Conservation (phyloP, 2,888 invertebrate species). For the Tanytarsus gracilentus region DNA sequence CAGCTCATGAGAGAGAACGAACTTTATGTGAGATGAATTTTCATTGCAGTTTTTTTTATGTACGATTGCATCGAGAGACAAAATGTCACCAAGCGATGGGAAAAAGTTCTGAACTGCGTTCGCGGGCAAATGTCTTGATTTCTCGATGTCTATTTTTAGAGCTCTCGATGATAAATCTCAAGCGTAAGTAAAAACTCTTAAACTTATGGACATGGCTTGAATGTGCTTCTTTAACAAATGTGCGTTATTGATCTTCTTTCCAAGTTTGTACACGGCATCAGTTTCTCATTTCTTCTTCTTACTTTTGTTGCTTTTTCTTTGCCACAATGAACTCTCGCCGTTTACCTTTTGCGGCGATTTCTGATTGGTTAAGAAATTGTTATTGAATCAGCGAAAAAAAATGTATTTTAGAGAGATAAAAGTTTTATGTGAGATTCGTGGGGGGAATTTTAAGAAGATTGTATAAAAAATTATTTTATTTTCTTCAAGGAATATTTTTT, state of each 20-base stretch:
- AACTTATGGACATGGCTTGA: no score
- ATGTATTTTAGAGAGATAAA: background rate
- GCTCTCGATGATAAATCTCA: background rate
- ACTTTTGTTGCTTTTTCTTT: background rate
- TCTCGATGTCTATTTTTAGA: background rate
- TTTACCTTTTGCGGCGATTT: slow-evolving; percentile 9
- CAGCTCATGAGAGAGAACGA: no score
- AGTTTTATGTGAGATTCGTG: no score
- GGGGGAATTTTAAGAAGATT: no score
- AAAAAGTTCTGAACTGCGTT: background rate
- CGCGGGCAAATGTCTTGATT: slow-evolving; percentile 4
- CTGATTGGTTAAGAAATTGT: slow-evolving; percentile 18
- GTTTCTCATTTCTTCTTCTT: background rate
- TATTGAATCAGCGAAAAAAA: slow-evolving; percentile 12
- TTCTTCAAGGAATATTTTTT: background rate
- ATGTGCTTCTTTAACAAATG: background rate
- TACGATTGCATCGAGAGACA: background rate
- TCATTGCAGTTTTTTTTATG: no score
- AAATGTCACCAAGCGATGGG: slow-evolving; percentile 1
- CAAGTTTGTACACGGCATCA: no score
- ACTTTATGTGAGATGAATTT: no score
- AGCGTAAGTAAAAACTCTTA: no score
- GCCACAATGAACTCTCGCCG: background rate
- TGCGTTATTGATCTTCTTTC: background rate
- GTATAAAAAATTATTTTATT: background rate